phyloP scores from a whole-genome alignment of 1,140 invertebrate genomes.

The Orchesella cincta region DNA sequence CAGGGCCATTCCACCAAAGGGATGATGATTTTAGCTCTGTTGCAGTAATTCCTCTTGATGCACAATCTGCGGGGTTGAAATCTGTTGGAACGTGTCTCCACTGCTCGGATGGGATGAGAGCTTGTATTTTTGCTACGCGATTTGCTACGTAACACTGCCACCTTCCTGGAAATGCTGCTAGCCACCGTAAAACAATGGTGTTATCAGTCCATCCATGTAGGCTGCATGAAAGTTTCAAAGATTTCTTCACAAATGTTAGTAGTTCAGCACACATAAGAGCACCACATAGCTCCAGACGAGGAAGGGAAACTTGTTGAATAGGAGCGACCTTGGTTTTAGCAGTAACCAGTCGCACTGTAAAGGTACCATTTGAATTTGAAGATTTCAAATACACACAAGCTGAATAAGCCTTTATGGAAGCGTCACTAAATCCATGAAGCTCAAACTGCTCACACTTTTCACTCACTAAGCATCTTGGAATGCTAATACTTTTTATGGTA shows the following conservation, averaged over 20 bases:
- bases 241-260: neutral
- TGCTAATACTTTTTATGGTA: neutral
- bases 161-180: neutral
- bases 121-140: neutral
- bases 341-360: slow-evolving; percentile 5
- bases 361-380: neutral
- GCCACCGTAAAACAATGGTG: neutral
- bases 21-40: neutral
- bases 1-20: neutral
- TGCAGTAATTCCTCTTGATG: neutral
- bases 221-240: slow-evolving; percentile 18
- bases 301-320: slow-evolving; percentile 40
- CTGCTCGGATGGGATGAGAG: neutral
- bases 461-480: neutral
- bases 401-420: slow-evolving; percentile 18
- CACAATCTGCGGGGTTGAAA: neutral
- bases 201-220: slow-evolving; percentile 32
- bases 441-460: neutral
- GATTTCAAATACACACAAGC: neutral
- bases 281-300: slow-evolving; percentile 43
- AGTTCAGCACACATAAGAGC: slow-evolving; percentile 33
- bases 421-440: slow-evolving; percentile 1
- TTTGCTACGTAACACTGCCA: neutral
- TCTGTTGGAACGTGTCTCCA: neutral
- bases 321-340: slow-evolving; percentile 44